Base-by-base conservation (phyloP, 2,797 vertebrate species). In the Gambusia yucatana region DNA sequence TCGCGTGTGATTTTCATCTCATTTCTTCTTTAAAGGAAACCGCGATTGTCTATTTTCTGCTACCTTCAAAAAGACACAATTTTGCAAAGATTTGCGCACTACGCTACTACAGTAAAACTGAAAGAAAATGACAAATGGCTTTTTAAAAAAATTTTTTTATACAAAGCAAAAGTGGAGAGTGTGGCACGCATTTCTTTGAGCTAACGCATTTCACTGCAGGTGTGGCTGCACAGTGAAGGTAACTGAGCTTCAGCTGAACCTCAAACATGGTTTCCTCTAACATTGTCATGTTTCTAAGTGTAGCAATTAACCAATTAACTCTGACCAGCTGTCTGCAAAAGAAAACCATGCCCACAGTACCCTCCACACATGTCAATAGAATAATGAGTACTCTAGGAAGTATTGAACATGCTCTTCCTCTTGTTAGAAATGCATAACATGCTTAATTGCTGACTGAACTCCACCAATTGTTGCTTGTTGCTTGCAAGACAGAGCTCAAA, bases 401-500 rank as follows among this genome's bases (percentile, higher is more conserved):
- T 17, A 16, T 6, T 70, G 25, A 70, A 70, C n/a, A 47, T 52
- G 75, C 44, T 46, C 5, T 7, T 28, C 13, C 11, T 59, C 28
- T 47, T 72, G 73, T 63, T 77, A 17, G 57, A 78, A 78, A 36
- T 65, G 79, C 73, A 14, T n/a, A 44, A 44, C 5, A n/a, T 43
- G 10, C 25, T 33, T n/a, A 77, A 9, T 44, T 47, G 73, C 44
- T 74, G 74, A 78, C 16, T 48, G 33, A 83, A 77, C 47, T 55
- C 43, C 39, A 76, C 79, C 33, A 33, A 33, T 33, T 33, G 33
- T 33, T 33, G 33, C 14, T 61, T 17, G 28, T 39, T 36, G 61
- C 17, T 65, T 65, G 61, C 67, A 77, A 69, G n/a, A n/a, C 47
- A 78, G 48, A 73, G 14, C 67, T 77, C 4, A 63, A 74, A 74